Evolutionary conservation across 92 coral and sea anemone species (phyloP).

Genomic region (Actinostola sp.): DNA sequence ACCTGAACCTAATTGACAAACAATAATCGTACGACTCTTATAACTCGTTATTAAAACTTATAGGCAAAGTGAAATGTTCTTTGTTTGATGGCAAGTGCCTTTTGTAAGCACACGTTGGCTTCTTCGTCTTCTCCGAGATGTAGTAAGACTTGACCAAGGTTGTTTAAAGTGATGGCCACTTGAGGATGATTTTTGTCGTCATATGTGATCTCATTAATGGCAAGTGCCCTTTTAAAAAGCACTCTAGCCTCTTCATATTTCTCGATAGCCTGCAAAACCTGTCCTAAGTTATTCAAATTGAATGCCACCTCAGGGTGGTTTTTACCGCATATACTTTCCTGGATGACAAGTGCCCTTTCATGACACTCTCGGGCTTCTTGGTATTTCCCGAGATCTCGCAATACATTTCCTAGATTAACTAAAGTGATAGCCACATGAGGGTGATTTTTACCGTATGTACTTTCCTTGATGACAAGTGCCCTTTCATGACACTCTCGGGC

Average conservation of each 20-base stretch:
- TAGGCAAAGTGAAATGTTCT: no score
- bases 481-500: not conserved
- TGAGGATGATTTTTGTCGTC: not conserved
- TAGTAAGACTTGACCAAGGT: not conserved
- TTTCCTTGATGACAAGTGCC: not conserved
- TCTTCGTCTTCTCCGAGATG: not conserved
- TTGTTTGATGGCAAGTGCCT: not conserved
- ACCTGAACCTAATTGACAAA: no score
- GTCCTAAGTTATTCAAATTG: not conserved
- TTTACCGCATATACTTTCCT: not conserved
- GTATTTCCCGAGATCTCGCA: not conserved
- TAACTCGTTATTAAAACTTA: no score
- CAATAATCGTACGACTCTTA: no score
- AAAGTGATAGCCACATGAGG: not conserved
- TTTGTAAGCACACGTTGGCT: not conserved
- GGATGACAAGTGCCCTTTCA: no score
- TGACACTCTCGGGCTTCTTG: not conserved
- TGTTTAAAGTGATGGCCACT: not conserved
- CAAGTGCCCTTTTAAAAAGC: not conserved
- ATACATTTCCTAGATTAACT: not conserved
- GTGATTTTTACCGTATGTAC: not conserved
- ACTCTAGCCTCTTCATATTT: not conserved
- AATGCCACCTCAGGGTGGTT: not conserved
- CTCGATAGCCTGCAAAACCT: not conserved
- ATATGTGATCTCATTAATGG: not conserved